Percentiles rank a stretch among this genome's conserved stretches.
These are phyloP conservation scores for Micrastur ruficollis DNA, from an alignment of 2,797 vertebrate genomes.

Conservation along the genomic window DNA sequence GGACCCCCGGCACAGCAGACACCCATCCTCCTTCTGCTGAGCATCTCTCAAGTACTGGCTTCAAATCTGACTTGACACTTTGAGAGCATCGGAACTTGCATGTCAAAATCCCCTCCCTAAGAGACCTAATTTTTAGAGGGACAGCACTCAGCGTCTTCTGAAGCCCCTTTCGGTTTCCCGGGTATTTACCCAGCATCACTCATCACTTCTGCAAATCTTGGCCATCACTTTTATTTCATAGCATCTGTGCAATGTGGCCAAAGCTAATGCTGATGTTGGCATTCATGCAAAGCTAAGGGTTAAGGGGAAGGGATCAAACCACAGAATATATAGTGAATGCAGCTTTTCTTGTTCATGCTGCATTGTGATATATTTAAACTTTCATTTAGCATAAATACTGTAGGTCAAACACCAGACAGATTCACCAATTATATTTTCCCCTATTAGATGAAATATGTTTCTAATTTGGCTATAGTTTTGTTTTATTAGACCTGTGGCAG, in stretches of 20 bases:
- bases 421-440: constrained; percentile 71
- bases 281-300: background rate
- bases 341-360: constrained; percentile 36
- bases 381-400: constrained; percentile 68
- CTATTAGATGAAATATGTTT: constrained; percentile 72
- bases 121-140: background rate
- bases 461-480: constrained; percentile 73
- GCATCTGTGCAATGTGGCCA: background rate
- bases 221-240: background rate
- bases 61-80: fast-evolving
- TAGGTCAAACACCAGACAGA: constrained; percentile 73
- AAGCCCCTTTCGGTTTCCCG: background rate
- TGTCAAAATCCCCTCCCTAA: fast-evolving
- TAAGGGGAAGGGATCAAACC: constrained; percentile 47
- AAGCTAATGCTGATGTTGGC: constrained; percentile 40
- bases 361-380: constrained; percentile 68
- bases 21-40: background rate
- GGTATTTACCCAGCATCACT: background rate
- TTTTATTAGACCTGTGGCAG: constrained; percentile 74
- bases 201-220: background rate
- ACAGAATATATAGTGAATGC: background rate
- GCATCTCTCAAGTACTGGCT: background rate
- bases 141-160: background rate
- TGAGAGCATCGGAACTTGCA: background rate
- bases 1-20: background rate